Evolutionary conservation across 2,888 invertebrate genomes (phyloP), one percentile per base, ranked within the genome.

Genomic region (Heteromyza rotundicornis): DNA sequence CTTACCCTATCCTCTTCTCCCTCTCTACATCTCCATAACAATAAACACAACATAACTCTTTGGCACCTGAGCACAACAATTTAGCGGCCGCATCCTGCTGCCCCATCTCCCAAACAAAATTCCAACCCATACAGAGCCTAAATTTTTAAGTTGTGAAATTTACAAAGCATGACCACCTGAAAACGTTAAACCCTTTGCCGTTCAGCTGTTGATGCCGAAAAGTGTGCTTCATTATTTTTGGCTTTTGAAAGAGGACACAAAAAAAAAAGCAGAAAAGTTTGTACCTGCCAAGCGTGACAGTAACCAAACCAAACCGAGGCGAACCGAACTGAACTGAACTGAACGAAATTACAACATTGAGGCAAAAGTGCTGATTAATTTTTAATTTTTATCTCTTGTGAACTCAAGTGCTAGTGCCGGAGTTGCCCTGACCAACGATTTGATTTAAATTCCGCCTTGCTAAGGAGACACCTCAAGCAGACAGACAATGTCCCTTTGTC

Each of bases 281-380:
- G 3, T 40, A 32, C 40, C n/a, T n/a, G 10, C 27, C 27, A 27
- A 5, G 10, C 27, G 27, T 27, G 27, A 27, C 5, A 27, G 5
- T 27, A 27, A 5, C 27, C 27, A 27, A 27, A 5, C 27, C 40
- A 40, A 40, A 40, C 3, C 40, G 14, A 32, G n/a, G 32, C 32
- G 32, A n/a, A 32, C 32, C 32, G 32, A 32, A 32, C 32, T 32
- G 32, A 32, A 32, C n/a, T n/a, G n/a, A n/a, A n/a, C n/a, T n/a
- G n/a, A n/a, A n/a, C n/a, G n/a, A 32, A 32, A 8, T 32, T 32
- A 32, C 32, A 75, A 73, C 65, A 74, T 70, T 58, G 65, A 67
- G 67, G 61, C 64, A 70, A 68, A 75, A 74, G 76, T 74, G 77
- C 73, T 77, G 77, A 77, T 75, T 75, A 75, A 75, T 77, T 71